A percentile compares a stretch with the other conserved stretches of the same genome.
Conservation (phyloP, 2,888 invertebrate species). For the Ditylenchus weischeri region DNA sequence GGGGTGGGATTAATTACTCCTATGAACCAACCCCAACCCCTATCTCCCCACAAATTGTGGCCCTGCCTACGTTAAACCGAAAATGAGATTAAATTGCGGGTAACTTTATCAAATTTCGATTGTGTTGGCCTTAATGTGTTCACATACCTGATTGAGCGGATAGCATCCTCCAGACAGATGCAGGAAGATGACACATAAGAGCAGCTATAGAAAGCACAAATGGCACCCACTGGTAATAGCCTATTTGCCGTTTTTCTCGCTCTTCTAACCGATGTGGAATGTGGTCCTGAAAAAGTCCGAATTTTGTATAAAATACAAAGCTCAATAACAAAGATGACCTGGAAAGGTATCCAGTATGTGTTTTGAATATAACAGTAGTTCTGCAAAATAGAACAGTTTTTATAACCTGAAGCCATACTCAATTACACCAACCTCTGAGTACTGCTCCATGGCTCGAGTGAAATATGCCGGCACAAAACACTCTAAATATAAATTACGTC, state of each 20-base stretch:
- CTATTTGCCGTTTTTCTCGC: slow-evolving; percentile 57
- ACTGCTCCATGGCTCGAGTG: slow-evolving; percentile 63
- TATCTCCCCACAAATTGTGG: too few species aligned
- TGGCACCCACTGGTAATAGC: slow-evolving; percentile 50
- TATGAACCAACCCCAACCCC: too few species aligned
- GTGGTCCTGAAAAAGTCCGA: slow-evolving; percentile 53
- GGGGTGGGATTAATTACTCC: too few species aligned
- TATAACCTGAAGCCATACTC: too few species aligned
- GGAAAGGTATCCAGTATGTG: slow-evolving; percentile 57
- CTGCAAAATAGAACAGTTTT: slow-evolving; percentile 5
- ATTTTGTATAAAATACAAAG: not conserved
- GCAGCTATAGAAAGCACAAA: slow-evolving; percentile 57
- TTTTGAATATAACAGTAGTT: slow-evolving; percentile 56
- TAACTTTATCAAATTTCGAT: not conserved
- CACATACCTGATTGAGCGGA: slow-evolving; percentile 51
- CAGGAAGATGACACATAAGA: slow-evolving; percentile 57
- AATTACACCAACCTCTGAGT: slow-evolving; percentile 59
- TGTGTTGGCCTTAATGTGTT: not conserved
- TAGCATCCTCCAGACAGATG: slow-evolving; percentile 58
- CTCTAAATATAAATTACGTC: slow-evolving; percentile 50
- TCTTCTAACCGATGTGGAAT: slow-evolving; percentile 59
- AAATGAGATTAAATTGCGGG: not conserved
- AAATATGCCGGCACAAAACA: slow-evolving; percentile 65
- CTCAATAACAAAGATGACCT: slow-evolving; percentile 29
- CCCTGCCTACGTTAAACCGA: too few species aligned